Evolutionary conservation across 2,888 invertebrate genomes (phyloP), one percentile per base, ranked within the genome.

Genomic region (Desoria tigrina): DNA sequence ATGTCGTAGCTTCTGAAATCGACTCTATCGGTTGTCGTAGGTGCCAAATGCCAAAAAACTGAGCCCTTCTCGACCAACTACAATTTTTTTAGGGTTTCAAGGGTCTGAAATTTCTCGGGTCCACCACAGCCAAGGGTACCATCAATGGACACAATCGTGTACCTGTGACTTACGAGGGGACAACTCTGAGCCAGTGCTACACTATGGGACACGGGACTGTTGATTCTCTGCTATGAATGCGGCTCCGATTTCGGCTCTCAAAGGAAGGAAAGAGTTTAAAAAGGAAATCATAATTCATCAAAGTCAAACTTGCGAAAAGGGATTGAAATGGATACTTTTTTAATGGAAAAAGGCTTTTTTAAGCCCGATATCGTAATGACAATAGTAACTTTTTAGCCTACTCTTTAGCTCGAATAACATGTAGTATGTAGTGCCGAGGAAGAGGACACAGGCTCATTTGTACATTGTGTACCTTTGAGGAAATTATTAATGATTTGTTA

Each of bases 271-370:
- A 59, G 65, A 66, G 58, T 45, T 55, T 65, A 65, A 51, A 71
- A 66, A 65, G 64, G 65, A 54, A 70, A 70, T 66, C 60, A 72
- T 72, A 72, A 75, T 75, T 75, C 73, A 75, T 75, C 75, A 75
- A 74, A 74, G 73, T 75, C 72, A 73, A 65, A 50, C 59, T 74
- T 63, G 73, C 71, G 58, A 70, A 73, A 72, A 72, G 66, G 66
- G 66, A 65, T 61, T 73, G 74, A 72, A 74, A 74, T 72, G 56
- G 74, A 74, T 74, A 74, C 70, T 66, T 68, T 72, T 59, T 59
- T 68, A 69, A 70, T 69, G 72, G 6, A 45, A 45, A 45, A 45
- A 45, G 21, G 24, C 21, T 45, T 45, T 45, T 45, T 45, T 45
- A 49, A 26, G n/a, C 21, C 45, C 51, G 14, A 18, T 24, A 26